A percentile compares a stretch with the other conserved stretches of the same genome.
Evolutionary conservation across 2,113 vertebrate genomes (phyloP).

Genomic region (Entelurus aequoreus): DNA sequence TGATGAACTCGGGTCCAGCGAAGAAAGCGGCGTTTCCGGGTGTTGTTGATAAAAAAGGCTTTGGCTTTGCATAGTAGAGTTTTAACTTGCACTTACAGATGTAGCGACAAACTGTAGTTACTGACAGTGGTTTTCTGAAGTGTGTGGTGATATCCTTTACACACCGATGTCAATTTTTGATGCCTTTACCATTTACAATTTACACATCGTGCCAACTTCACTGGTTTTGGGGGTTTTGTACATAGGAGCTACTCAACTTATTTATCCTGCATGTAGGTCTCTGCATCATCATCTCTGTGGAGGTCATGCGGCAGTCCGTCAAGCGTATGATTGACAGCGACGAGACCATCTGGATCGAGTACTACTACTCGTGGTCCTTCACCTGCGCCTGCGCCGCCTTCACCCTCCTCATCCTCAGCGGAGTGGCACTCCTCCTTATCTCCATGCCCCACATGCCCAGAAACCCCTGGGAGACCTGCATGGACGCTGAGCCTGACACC

Average conservation of each 20-base stretch:
- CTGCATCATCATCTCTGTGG: conserved; percentile 91
- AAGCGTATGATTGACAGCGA: conserved; percentile 93
- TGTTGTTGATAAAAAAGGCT: no score
- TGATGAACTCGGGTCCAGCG: no score
- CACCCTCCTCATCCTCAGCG: conserved; percentile 86
- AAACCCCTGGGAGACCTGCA: conserved; percentile 98
- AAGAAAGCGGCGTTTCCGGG: no score
- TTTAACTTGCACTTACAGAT: no score
- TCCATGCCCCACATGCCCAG: conserved; percentile 96
- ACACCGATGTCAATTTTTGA: no score
- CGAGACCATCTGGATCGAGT: conserved; percentile 89
- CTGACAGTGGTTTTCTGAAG: no score
- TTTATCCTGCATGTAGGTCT: conserved; percentile 74
- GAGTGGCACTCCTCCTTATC: conserved; percentile 83
- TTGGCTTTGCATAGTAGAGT: no score
- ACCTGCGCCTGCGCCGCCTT: conserved; percentile 88
- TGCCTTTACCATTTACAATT: no score
- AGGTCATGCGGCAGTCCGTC: conserved; percentile 95
- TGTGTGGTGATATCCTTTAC: no score
- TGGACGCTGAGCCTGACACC: conserved; percentile 89
- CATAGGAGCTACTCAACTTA: neutral
- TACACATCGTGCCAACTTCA: no score
- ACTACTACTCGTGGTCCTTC: conserved; percentile 94
- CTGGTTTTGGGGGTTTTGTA: no score
- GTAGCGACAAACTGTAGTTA: no score